Conservation (phyloP, 1,140 invertebrate genomes). For the Cardiocondyla obscurior region DNA sequence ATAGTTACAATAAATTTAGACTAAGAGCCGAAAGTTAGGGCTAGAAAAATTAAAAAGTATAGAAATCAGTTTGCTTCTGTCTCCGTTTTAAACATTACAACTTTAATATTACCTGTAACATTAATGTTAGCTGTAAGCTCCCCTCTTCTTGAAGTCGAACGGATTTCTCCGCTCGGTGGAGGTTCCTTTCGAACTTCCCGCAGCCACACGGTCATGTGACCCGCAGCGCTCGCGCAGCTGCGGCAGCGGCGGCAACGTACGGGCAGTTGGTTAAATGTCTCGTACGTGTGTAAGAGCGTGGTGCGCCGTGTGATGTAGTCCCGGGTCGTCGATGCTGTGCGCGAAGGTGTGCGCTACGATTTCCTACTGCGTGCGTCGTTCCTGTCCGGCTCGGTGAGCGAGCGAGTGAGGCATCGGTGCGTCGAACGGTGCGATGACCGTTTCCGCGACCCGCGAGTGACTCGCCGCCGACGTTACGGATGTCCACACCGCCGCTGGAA, state of each 20-base stretch:
- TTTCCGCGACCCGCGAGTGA: slow-evolving; percentile 68
- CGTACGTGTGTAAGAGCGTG: slow-evolving; percentile 4
- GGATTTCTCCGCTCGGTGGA: too few relatives aligned
- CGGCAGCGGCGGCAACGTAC: neutral
- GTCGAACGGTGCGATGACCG: slow-evolving; percentile 48
- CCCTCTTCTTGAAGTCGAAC: too few relatives aligned
- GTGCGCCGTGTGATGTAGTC: slow-evolving; percentile 57
- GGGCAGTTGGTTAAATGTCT: slow-evolving; percentile 62
- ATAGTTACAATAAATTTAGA: too few relatives aligned
- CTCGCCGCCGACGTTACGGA: slow-evolving; percentile 68
- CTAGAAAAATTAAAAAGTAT: too few relatives aligned
- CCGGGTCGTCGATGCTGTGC: slow-evolving; percentile 25
- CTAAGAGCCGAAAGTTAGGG: too few relatives aligned
- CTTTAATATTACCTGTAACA: too few relatives aligned
- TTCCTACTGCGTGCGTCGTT: neutral
- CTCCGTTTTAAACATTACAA: too few relatives aligned
- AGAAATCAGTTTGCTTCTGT: too few relatives aligned
- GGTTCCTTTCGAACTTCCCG: slow-evolving; percentile 49
- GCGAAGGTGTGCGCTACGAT: slow-evolving; percentile 18
- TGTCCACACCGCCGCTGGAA: slow-evolving; percentile 58
- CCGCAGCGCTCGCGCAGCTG: neutral
- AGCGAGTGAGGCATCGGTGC: slow-evolving; percentile 23
- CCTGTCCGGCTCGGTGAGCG: neutral
- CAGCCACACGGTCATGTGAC: neutral
- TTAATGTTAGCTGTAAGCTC: too few relatives aligned